phyloP scores from a whole-genome alignment of 64 coral and sea anemone genomes.

The Porites australiensis region DNA sequence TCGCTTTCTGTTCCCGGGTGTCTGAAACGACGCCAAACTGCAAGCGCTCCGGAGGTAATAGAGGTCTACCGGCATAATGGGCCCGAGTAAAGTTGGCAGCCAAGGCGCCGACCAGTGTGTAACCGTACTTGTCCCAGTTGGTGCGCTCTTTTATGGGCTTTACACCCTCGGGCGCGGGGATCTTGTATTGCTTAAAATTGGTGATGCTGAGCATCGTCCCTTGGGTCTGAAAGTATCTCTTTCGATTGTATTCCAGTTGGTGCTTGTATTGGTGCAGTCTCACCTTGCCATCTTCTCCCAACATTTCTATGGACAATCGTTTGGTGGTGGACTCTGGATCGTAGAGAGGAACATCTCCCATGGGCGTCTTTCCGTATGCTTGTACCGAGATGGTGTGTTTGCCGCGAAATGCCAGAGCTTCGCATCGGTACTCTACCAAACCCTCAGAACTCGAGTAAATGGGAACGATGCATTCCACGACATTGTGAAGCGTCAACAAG shows the following conservation, averaged over 20 bases:
- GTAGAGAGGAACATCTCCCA: background rate
- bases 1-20: background rate
- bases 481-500: background rate
- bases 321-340: background rate
- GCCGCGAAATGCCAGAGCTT: background rate
- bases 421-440: background rate
- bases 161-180: too few relatives aligned
- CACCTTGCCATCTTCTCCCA: background rate
- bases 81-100: background rate
- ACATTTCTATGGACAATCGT: background rate
- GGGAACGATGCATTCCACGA: background rate
- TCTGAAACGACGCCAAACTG: background rate
- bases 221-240: background rate
- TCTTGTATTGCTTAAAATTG: background rate
- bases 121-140: slow-evolving; percentile 3
- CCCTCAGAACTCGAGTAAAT: background rate
- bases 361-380: background rate
- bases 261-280: background rate
- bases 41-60: background rate
- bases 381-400: slow-evolving; percentile 4
- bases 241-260: background rate
- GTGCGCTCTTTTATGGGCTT: background rate
- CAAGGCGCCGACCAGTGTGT: background rate
- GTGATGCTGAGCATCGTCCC: background rate
- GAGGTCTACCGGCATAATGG: background rate